Evolutionary conservation across 2,113 vertebrate species (phyloP).

Genomic region (Leuciscus idus): DNA sequence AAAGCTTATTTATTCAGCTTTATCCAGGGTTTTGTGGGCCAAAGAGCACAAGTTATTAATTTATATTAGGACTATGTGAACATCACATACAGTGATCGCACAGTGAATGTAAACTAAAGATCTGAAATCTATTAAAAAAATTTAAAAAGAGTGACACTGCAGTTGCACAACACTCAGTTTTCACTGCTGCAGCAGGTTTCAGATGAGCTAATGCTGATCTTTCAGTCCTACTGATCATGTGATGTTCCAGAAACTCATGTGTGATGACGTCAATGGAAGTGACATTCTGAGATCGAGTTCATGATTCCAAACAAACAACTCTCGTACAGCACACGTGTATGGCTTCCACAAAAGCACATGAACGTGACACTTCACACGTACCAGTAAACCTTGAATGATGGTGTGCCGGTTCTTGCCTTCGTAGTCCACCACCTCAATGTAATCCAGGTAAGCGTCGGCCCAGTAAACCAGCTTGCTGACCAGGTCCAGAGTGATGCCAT

Average conservation of each 20-base stretch:
- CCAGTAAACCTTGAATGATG: constrained; percentile 94
- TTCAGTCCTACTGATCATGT: background rate
- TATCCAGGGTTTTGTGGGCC: too few species aligned
- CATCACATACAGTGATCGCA: background rate
- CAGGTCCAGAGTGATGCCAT: constrained; percentile 93
- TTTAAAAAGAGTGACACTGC: background rate
- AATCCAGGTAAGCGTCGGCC: constrained; percentile 97
- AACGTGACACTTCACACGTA: constrained; percentile 71
- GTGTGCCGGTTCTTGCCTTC: constrained; percentile 97
- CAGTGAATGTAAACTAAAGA: background rate
- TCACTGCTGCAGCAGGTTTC: background rate
- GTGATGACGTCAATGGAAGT: constrained; percentile 6
- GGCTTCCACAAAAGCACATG: background rate
- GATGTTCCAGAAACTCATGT: background rate
- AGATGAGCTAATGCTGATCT: constrained; percentile 26
- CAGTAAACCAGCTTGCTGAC: constrained; percentile 96
- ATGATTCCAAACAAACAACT: constrained; percentile 10
- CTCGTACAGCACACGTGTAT: background rate
- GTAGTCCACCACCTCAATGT: constrained; percentile 96
- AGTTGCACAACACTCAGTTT: background rate
- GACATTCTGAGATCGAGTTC: background rate
- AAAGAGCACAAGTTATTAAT: too few species aligned
- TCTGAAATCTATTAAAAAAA: background rate
- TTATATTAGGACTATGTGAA: background rate
- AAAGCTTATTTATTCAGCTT: too few species aligned